phyloP scores from a whole-genome alignment of 2,888 invertebrate species.

The Tenthredo mesomela region DNA sequence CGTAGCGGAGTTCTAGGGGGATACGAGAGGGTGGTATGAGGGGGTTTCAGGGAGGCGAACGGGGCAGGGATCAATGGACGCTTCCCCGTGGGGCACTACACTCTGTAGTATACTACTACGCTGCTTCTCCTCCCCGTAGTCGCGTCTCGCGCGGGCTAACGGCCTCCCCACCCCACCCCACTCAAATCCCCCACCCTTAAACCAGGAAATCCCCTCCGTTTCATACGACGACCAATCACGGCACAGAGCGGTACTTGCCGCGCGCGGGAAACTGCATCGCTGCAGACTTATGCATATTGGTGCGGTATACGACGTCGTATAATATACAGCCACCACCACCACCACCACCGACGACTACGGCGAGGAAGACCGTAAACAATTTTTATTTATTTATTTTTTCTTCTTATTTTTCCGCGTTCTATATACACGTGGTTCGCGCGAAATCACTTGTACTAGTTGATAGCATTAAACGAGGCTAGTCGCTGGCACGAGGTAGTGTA shows the following conservation, averaged over 20 bases:
- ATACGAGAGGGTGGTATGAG: slow-evolving; percentile 32
- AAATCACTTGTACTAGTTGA: slow-evolving; percentile 44
- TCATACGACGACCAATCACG: slow-evolving; percentile 66
- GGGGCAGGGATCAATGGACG: slow-evolving; percentile 73
- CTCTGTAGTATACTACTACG: slow-evolving; percentile 67
- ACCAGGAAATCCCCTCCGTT: slow-evolving; percentile 40
- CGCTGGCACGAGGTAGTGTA: not conserved
- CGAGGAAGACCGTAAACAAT: slow-evolving; percentile 28
- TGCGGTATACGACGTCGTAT: slow-evolving; percentile 33
- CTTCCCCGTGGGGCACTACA: slow-evolving; percentile 72
- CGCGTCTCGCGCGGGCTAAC: slow-evolving; percentile 63
- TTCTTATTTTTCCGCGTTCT: not conserved
- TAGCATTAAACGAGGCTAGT: slow-evolving; percentile 24
- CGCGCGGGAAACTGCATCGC: slow-evolving; percentile 71
- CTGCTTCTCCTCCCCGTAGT: slow-evolving; percentile 46
- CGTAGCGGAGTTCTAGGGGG: slow-evolving; percentile 26
- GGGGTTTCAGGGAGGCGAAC: slow-evolving; percentile 54
- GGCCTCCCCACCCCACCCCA: slow-evolving; percentile 62
- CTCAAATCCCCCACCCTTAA: not conserved
- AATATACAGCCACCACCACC: slow-evolving; percentile 8
- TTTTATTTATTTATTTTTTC: not conserved
- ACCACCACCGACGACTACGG: not conserved
- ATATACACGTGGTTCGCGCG: slow-evolving; percentile 32
- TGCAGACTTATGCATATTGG: slow-evolving; percentile 12
- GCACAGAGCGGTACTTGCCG: slow-evolving; percentile 65